These are phyloP conservation scores for Tenthredo scrophulariae DNA, from an alignment of 2,888 invertebrate genomes.

Conservation along the genomic window DNA sequence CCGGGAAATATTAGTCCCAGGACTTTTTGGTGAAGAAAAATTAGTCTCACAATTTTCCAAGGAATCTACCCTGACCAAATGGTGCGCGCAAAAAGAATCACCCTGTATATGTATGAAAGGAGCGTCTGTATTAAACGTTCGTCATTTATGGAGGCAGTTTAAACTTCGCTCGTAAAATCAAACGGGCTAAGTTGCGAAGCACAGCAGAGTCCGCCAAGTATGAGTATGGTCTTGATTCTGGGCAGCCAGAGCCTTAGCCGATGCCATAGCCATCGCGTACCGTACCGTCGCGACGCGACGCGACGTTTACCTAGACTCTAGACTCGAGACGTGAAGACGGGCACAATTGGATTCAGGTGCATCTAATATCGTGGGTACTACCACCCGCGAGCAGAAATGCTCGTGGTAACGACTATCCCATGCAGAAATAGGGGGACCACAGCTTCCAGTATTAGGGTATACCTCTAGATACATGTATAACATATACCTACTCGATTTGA, in stretches of 20 bases:
- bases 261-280: neutral
- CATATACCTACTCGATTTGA: neutral
- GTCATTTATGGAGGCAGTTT: slow-evolving; percentile 48
- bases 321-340: neutral
- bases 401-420: slow-evolving; percentile 20
- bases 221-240: neutral
- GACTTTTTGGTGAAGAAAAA: no score
- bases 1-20: no score
- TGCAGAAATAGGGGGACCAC: neutral
- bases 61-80: no score
- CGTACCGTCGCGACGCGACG: neutral
- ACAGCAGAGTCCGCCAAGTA: neutral
- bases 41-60: no score
- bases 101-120: no score
- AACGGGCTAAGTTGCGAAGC: slow-evolving; percentile 39
- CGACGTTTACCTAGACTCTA: neutral
- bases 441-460: neutral
- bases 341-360: slow-evolving; percentile 49
- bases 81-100: no score
- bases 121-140: neutral
- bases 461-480: no score
- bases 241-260: neutral
- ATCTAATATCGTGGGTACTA: slow-evolving; percentile 30
- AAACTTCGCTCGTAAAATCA: slow-evolving; percentile 40
- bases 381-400: neutral